These are phyloP conservation scores for Laticauda laticaudata DNA, from an alignment of 2,113 vertebrate genomes.

Conservation along the genomic window DNA sequence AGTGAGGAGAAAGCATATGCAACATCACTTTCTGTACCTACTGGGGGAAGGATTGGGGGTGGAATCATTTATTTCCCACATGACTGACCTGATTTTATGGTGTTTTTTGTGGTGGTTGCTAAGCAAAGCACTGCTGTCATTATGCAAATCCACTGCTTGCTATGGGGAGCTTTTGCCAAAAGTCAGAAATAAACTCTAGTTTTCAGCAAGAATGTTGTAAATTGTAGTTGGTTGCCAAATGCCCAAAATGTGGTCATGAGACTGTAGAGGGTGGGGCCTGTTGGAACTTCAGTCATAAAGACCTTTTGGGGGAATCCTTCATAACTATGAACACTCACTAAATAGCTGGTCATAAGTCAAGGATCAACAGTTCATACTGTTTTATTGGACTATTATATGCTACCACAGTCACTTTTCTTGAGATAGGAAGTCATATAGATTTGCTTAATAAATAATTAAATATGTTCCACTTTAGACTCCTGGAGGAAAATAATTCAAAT, in stretches of 20 bases:
- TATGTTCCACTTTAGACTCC: background rate
- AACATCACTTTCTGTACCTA: background rate
- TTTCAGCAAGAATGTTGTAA: background rate
- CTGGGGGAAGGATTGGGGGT: background rate
- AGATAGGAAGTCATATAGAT: background rate
- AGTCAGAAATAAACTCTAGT: background rate
- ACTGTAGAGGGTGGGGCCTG: background rate
- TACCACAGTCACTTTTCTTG: background rate
- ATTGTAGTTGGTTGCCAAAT: background rate
- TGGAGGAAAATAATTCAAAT: background rate
- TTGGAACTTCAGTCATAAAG: background rate
- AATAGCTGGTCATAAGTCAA: background rate
- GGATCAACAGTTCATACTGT: no score
- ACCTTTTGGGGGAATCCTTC: background rate
- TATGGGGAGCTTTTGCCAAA: background rate
- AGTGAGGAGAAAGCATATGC: background rate
- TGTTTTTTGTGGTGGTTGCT: background rate
- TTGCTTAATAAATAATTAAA: background rate
- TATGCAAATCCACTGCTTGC: background rate
- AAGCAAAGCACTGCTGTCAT: background rate
- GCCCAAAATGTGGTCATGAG: background rate
- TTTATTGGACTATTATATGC: background rate
- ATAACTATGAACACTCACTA: background rate
- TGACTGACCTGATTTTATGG: background rate
- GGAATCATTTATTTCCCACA: background rate